Percentiles rank a stretch among this genome's conserved stretches.
These are phyloP conservation scores for Epinotia ramella DNA, from an alignment of 2,888 invertebrate species.

Conservation along the genomic window DNA sequence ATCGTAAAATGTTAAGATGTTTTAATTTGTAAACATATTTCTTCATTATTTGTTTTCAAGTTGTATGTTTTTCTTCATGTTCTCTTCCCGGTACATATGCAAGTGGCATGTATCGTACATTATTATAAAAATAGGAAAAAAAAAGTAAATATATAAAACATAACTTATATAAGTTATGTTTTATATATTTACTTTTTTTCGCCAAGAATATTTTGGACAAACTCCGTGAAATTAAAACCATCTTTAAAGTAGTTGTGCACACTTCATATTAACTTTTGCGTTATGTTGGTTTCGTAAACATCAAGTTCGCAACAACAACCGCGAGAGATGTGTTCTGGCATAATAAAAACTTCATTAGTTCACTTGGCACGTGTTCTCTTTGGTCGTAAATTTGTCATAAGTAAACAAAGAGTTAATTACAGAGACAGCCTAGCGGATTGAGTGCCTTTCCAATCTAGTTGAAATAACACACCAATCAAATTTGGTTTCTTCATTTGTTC, in stretches of 20 bases:
- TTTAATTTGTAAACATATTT: background rate
- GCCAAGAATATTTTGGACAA: no score
- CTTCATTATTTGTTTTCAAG: background rate
- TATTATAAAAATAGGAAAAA: no score
- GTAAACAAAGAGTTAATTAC: slow-evolving; percentile 21
- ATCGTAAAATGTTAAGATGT: slow-evolving; percentile 10
- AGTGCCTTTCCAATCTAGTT: slow-evolving; percentile 25
- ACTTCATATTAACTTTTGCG: background rate
- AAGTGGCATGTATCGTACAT: background rate
- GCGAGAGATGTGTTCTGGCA: background rate
- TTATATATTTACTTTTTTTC: no score
- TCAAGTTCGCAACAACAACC: background rate
- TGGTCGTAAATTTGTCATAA: slow-evolving; percentile 3
- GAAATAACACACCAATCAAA: slow-evolving; percentile 28
- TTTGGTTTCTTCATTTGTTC: slow-evolving; percentile 28
- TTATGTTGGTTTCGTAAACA: background rate
- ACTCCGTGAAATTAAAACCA: no score
- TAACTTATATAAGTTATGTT: no score
- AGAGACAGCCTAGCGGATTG: background rate
- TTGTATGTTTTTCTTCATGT: background rate
- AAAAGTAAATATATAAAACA: no score
- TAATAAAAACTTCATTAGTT: background rate
- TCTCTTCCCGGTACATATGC: background rate
- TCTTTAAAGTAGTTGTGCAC: background rate
- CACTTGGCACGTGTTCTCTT: slow-evolving; percentile 5